phyloP scores from a whole-genome alignment of 37 sponge, comb jelly and placozoan genomes.

The Chondrilla cf. caribensis region DNA sequence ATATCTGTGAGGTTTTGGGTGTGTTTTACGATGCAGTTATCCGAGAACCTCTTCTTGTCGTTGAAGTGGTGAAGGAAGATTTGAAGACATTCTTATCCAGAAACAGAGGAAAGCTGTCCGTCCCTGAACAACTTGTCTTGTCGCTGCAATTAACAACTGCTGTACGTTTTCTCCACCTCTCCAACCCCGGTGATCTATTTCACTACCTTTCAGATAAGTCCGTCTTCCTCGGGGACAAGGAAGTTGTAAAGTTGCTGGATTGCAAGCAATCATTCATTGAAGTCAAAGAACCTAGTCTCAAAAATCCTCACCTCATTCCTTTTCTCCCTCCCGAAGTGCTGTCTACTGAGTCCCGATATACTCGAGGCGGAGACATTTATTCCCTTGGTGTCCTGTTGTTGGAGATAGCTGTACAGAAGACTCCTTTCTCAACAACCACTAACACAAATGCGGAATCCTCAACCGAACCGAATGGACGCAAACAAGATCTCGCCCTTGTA shows the following conservation, averaged over 20 bases:
- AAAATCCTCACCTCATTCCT: not conserved
- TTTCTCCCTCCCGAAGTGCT: conserved; percentile 4
- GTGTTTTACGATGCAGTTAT: not conserved
- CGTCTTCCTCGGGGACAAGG: not conserved
- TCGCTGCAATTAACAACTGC: not conserved
- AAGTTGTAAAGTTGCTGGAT: not conserved
- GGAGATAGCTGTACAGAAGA: not conserved
- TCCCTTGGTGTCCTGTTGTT: not conserved
- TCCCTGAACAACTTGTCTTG: not conserved
- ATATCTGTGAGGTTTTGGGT: not conserved
- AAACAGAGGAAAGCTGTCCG: not conserved
- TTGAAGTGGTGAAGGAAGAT: not conserved
- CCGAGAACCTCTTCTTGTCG: not conserved
- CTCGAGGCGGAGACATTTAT: not conserved
- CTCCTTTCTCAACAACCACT: not conserved
- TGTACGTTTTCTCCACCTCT: not conserved
- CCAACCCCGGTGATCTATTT: not conserved
- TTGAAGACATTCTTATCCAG: not conserved
- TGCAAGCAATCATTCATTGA: not conserved
- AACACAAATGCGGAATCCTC: no score
- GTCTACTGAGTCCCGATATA: not conserved
- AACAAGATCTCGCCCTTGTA: not conserved
- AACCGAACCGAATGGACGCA: not conserved
- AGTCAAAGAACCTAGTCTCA: not conserved
- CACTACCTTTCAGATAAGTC: not conserved